Percentiles rank a stretch among this genome's conserved stretches.
phyloP scores from a whole-genome alignment of 2,797 vertebrate species.

The Amblyopsis hoosieri region DNA sequence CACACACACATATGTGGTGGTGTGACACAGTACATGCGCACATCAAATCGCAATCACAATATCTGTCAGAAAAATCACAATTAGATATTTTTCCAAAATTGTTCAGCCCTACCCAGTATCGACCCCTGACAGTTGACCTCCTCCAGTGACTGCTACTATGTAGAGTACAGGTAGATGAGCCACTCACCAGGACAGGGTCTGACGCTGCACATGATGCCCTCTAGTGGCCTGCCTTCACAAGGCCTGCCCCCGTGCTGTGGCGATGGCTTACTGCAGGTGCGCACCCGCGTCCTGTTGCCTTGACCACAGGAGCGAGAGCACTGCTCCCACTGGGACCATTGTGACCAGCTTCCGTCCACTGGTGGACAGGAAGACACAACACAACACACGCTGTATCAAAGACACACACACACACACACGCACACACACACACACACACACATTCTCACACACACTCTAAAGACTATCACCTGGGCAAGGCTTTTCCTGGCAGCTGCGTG shows the following conservation, averaged over 20 bases:
- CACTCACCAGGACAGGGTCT: slow-evolving; percentile 89
- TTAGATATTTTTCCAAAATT: too few species aligned
- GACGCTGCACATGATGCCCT: slow-evolving; percentile 85
- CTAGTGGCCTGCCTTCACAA: slow-evolving; percentile 85
- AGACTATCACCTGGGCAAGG: slow-evolving; percentile 86
- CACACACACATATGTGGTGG: too few species aligned
- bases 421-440: slow-evolving; percentile 9
- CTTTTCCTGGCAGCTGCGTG: slow-evolving; percentile 81
- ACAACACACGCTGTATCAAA: background rate
- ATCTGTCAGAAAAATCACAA: too few species aligned
- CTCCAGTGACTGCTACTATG: background rate
- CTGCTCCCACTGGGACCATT: slow-evolving; percentile 94
- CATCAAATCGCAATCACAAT: too few species aligned
- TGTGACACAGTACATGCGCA: too few species aligned
- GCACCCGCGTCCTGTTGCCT: slow-evolving; percentile 89
- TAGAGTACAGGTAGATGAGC: background rate
- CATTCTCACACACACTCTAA: background rate
- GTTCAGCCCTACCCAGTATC: too few species aligned
- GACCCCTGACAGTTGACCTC: too few species aligned
- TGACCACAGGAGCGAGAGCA: slow-evolving; percentile 91
- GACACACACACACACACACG: background rate
- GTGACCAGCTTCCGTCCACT: slow-evolving; percentile 95
- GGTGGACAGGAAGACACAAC: background rate
- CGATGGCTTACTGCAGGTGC: slow-evolving; percentile 85
- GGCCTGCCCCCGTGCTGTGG: slow-evolving; percentile 83